Evolutionary conservation across 1,140 invertebrate genomes (phyloP), one percentile per base, ranked within the genome.

Genomic region (Lepidurus packardi): DNA sequence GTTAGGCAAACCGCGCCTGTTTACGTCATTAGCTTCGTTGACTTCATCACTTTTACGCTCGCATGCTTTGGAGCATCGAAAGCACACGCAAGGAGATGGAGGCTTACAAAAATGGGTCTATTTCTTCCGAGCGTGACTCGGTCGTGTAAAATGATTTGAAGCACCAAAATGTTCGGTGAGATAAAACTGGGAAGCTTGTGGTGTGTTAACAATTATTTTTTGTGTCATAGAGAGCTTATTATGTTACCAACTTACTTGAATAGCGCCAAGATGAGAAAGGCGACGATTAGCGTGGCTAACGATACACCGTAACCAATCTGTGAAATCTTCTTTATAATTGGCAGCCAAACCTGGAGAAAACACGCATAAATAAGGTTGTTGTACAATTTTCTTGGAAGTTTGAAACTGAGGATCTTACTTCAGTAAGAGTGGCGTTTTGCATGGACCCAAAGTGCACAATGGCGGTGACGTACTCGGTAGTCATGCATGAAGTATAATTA

Each of bases 221-320:
- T 21, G 8, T 16, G 34, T 4, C 34, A 34, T 34, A 34, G 34
- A 34, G 34, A 34, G 34, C 34, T 34, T 34, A 34, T 34, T 34
- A 34, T 4, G 34, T 11, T 42, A n/a, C 10, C 7, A 73, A 87
- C 89, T 88, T 87, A 92, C 91, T 91, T 92, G 80, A 92, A 90
- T 53, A 86, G 86, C 7, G 89, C 84, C 73, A 93, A 86, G 78
- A 93, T 90, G 80, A 87, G 83, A 79, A 92, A 88, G 9, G 91
- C 90, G 4, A 90, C 83, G 13, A 91, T 81, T 2, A 93, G 85
- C 7, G 90, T 89, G 11, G 88, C 84, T 6, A 93, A 84, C 0
- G 92, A 93, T 9, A 92, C 84, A 0, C 88, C 86, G 81, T 93
- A 93, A 1, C 92, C 92, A n/a, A 91, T 84, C 81, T 89, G 88